Conservation (phyloP, 2,797 vertebrate species). For the Borostomias antarcticus region DNA sequence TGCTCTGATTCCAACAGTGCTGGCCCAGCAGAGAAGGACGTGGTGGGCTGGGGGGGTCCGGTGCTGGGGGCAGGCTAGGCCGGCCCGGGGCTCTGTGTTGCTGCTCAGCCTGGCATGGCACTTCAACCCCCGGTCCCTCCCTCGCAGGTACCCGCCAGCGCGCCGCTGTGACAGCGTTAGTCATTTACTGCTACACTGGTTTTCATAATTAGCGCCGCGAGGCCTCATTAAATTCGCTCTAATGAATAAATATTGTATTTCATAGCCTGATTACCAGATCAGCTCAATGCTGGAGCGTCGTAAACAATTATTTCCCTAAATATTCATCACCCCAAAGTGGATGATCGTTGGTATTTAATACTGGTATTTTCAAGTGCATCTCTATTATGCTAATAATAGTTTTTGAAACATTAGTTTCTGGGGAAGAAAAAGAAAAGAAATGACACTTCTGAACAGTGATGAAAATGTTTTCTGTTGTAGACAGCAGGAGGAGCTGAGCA, state of each 20-base stretch:
- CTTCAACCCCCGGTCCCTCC: conserved; percentile 92
- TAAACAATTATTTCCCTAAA: conserved; percentile 99
- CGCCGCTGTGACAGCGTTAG: conserved; percentile 91
- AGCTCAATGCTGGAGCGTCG: conserved; percentile 98
- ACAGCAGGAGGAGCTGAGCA: neutral
- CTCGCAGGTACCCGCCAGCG: conserved; percentile 94
- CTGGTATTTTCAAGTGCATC: conserved; percentile 86
- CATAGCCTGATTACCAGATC: conserved; percentile 99
- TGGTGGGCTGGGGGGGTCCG: conserved; percentile 61
- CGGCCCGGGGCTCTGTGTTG: conserved; percentile 78
- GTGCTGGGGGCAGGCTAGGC: conserved; percentile 74
- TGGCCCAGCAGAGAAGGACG: conserved; percentile 24
- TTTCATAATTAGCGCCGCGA: conserved; percentile 99
- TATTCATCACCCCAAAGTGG: conserved; percentile 95
- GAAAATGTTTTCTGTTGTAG: neutral
- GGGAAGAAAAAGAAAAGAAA: conserved; percentile 44
- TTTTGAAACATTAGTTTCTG: conserved; percentile 71
- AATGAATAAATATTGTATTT: conserved; percentile 99
- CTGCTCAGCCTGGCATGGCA: conserved; percentile 79
- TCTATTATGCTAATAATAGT: conserved; percentile 86
- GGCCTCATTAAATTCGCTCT: conserved; percentile 99
- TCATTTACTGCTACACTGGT: conserved; percentile 99
- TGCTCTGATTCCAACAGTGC: conserved; percentile 14
- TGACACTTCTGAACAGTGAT: neutral
- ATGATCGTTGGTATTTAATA: conserved; percentile 88